These are phyloP conservation scores for Gortyna flavago DNA, from an alignment of 2,888 invertebrate species.

Conservation along the genomic window DNA sequence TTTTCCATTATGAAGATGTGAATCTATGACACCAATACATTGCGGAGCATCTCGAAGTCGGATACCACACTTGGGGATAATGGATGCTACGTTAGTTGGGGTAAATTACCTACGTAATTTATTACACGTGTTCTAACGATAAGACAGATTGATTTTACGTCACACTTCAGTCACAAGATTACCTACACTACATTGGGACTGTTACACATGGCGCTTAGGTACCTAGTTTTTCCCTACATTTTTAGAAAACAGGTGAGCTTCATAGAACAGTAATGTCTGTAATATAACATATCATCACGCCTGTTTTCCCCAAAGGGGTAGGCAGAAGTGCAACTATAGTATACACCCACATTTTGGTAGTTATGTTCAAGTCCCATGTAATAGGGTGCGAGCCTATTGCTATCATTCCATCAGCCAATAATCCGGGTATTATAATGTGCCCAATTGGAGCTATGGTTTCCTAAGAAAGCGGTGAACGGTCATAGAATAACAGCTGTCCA, in stretches of 20 bases:
- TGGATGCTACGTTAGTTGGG: not conserved
- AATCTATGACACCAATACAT: not conserved
- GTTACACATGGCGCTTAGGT: not conserved
- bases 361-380: not conserved
- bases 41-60: not conserved
- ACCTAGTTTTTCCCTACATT: not conserved
- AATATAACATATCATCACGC: not conserved
- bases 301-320: not conserved
- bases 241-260: not conserved
- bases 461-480: no score
- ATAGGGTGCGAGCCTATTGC: no score
- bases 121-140: not conserved
- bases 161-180: not conserved
- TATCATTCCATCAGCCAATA: no score
- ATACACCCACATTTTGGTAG: not conserved
- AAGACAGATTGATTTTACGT: not conserved
- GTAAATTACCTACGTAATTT: not conserved
- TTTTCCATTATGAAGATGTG: not conserved
- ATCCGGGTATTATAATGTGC: no score
- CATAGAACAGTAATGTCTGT: not conserved
- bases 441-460: not conserved
- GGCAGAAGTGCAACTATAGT: no score
- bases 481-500: no score
- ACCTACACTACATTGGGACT: not conserved
- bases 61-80: not conserved